These are phyloP conservation scores for Microtus montanus DNA, from an alignment of 2,113 vertebrate genomes.

Conservation along the genomic window DNA sequence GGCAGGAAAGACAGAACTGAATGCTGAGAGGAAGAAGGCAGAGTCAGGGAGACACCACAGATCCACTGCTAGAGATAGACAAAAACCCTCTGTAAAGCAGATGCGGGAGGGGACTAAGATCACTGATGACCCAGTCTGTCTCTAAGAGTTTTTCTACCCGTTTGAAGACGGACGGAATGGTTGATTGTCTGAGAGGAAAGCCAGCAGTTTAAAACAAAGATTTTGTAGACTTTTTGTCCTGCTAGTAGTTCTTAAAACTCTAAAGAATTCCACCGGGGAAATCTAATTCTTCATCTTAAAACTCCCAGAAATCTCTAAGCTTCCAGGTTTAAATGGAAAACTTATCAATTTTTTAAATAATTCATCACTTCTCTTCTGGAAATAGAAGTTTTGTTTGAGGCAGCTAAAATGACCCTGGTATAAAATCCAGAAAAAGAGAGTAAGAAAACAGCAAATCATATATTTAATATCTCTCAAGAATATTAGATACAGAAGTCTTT, in stretches of 20 bases:
- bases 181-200: background rate
- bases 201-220: background rate
- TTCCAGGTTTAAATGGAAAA: background rate
- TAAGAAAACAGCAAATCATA: background rate
- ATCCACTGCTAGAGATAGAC: too few relatives aligned
- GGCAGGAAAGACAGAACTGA: too few relatives aligned
- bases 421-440: background rate
- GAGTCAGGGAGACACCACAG: too few relatives aligned
- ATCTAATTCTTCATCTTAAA: slow-evolving; percentile 7
- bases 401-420: background rate
- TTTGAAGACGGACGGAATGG: too few relatives aligned
- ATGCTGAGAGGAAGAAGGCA: too few relatives aligned
- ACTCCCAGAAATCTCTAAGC: background rate
- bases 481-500: background rate
- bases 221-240: background rate
- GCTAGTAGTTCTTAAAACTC: background rate
- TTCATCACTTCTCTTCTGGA: background rate
- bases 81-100: too few relatives aligned
- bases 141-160: too few relatives aligned
- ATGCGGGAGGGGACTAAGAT: too few relatives aligned
- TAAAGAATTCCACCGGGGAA: background rate
- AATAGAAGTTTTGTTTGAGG: background rate
- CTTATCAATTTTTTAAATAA: background rate
- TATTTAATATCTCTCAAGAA: background rate
- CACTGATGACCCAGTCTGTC: too few relatives aligned